Percentiles rank a stretch among this genome's conserved stretches.
phyloP scores from a whole-genome alignment of 2,113 vertebrate species.

The Nesogale talazaci region DNA sequence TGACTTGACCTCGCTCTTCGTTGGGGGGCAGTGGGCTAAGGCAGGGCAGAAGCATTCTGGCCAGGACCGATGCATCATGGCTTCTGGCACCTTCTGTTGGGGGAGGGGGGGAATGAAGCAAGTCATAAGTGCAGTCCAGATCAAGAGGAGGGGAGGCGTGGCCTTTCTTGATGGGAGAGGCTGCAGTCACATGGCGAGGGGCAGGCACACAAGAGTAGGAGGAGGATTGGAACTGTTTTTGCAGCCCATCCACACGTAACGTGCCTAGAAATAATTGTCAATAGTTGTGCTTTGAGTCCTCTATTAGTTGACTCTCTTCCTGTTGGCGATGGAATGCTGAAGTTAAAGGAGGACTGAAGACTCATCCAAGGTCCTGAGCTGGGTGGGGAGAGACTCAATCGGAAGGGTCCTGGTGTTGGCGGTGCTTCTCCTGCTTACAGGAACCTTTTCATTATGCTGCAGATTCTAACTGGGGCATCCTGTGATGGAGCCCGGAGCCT shows the following conservation, averaged over 20 bases:
- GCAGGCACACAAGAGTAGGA: neutral
- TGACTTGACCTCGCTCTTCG: neutral
- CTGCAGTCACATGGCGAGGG: neutral
- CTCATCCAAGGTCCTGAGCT: neutral
- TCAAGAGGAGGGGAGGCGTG: neutral
- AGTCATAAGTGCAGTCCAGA: neutral
- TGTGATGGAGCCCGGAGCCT: neutral
- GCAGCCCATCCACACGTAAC: neutral
- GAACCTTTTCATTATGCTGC: neutral
- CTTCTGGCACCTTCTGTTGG: neutral
- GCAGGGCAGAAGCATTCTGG: neutral
- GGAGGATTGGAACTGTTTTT: neutral
- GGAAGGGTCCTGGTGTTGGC: neutral
- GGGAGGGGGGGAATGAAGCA: neutral
- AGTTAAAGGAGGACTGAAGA: neutral
- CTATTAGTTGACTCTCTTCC: neutral
- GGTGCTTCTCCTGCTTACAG: neutral
- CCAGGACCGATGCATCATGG: neutral
- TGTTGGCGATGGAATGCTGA: neutral
- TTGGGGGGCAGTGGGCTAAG: neutral
- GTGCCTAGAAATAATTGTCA: neutral
- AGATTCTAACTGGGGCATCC: neutral
- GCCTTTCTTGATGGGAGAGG: neutral
- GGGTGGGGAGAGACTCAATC: neutral
- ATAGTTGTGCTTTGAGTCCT: neutral